Evolutionary conservation across 2,888 invertebrate species (phyloP).

Genomic region (Drosophila anceps): DNA sequence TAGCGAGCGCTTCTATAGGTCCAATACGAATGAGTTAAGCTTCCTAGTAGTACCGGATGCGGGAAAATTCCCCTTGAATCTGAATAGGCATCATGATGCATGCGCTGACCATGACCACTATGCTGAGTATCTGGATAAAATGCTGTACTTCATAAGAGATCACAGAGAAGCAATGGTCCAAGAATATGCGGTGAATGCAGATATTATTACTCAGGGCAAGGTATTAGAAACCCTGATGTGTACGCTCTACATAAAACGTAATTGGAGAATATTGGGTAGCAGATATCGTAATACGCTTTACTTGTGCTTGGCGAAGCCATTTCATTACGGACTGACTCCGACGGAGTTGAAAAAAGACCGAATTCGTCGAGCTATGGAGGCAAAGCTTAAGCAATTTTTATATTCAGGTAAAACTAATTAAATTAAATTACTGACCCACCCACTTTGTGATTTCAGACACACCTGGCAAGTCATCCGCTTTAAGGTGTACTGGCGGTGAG

Average conservation of each 20-base stretch:
- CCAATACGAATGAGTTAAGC: neutral
- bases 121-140: neutral
- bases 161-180: neutral
- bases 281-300: slow-evolving; percentile 1
- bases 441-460: neutral
- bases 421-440: neutral
- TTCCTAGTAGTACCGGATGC: neutral
- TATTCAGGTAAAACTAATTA: neutral
- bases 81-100: neutral
- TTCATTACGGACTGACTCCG: neutral
- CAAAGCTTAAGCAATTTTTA: neutral
- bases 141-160: slow-evolving; percentile 14
- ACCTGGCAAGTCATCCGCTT: neutral
- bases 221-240: slow-evolving; percentile 1
- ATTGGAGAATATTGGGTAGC: slow-evolving; percentile 12
- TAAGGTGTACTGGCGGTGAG: neutral
- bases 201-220: neutral
- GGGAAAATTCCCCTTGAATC: neutral
- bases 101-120: no score
- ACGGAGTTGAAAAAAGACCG: neutral
- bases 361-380: neutral
- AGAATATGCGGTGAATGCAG: neutral
- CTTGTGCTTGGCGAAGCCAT: neutral
- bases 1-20: neutral
- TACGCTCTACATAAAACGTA: neutral